phyloP scores from a whole-genome alignment of 2,888 invertebrate genomes.

The Sturmia bella region DNA sequence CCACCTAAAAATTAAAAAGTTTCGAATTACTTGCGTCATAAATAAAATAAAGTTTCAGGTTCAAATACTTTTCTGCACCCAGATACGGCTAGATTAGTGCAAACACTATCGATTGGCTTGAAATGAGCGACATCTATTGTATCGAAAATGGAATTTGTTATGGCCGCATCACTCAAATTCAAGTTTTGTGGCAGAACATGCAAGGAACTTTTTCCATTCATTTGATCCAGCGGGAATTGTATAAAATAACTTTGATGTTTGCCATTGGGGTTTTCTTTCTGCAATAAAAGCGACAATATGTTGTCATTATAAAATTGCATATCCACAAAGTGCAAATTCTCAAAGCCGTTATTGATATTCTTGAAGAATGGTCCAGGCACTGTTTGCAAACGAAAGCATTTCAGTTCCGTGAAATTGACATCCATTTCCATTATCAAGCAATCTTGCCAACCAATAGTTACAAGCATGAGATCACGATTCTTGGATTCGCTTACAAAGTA shows the following conservation, averaged over 20 bases:
- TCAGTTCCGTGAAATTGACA: conserved; percentile 80
- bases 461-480: conserved; percentile 76
- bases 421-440: conserved; percentile 78
- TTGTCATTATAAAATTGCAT: conserved; percentile 87
- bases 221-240: conserved; percentile 81
- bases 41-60: conserved; percentile 28
- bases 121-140: conserved; percentile 82
- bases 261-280: conserved; percentile 84
- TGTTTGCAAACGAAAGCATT: conserved; percentile 84
- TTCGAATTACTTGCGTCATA: neutral
- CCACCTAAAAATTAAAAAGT: conserved; percentile 83
- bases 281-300: conserved; percentile 87
- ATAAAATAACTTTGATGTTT: conserved; percentile 82
- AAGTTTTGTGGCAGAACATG: conserved; percentile 75
- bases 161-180: conserved; percentile 74
- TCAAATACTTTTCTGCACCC: conserved; percentile 84
- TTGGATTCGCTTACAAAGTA: conserved; percentile 76
- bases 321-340: conserved; percentile 84
- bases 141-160: conserved; percentile 83
- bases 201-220: conserved; percentile 81
- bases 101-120: conserved; percentile 86
- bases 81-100: conserved; percentile 90
- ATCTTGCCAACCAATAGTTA: conserved; percentile 77
- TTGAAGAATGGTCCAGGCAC: conserved; percentile 80
- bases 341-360: conserved; percentile 67